Evolutionary conservation across 2,113 vertebrate genomes (phyloP), one percentile per base, ranked within the genome.

Genomic region (Siphamia tubifer): DNA sequence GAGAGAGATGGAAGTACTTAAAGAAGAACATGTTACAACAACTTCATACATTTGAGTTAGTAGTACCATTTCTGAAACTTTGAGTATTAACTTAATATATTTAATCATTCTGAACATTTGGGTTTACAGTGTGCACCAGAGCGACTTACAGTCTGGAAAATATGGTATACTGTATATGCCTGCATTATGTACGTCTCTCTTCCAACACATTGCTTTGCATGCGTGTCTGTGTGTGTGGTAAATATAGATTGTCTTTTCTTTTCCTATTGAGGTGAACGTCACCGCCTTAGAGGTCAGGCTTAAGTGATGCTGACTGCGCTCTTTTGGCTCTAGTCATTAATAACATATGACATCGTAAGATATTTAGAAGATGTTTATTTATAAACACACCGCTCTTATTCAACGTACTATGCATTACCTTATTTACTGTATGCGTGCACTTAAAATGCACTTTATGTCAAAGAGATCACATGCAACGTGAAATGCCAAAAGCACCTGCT

Each of bases 291-390:
- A 68, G 79, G 61, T 69, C 65, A 70, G 8, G 72, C 28, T 48
- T 9, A n/a, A 45, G 13, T 56, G 62, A 39, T 39, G 58, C 30
- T 56, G 20, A 62, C 40, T 36, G 24, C 63, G 63, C 17, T 25
- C n/a, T 25, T 35, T 42, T 8, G 0, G 57, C 58, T 79, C 17
- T 27, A 32, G 74, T 67, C 43, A 82, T 82, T 68, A 85, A 89
- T 86, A 82, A 82, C 77, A 74, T 5, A 90, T 85, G 78, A 81
- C 60, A n/a, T 89, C 83, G 82, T 87, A 63, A 74, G 31, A 88
- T 83, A 87, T 87, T 87, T 61, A 90, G 42, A 54, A 74, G 31
- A 64, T 74, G 72, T 85, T 83, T 85, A 85, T 79, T 70, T 56
- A 68, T 64, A 74, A 83, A 79, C 77, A 73, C 65, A 21, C 25